These are phyloP conservation scores for Chromoteleia sp. DNA, from an alignment of 2,888 invertebrate genomes.

Conservation along the genomic window DNA sequence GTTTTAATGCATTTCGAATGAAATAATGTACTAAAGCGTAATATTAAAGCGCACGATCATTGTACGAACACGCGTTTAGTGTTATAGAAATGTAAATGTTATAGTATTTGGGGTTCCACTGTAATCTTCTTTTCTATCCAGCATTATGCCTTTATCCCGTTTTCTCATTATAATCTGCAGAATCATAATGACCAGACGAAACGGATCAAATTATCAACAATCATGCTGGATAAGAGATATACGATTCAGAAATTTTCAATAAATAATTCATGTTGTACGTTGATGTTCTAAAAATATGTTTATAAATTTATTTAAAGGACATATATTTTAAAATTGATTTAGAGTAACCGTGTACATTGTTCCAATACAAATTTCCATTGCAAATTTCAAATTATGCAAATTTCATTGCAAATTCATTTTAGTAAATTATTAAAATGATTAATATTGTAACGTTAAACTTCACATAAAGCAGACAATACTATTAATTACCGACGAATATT, in stretches of 20 bases:
- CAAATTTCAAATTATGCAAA: no score
- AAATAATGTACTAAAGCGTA: neutral
- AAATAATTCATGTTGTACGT: slow-evolving; percentile 9
- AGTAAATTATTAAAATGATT: no score
- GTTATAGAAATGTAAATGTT: slow-evolving; percentile 11
- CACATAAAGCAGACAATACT: no score
- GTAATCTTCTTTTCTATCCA: slow-evolving; percentile 26
- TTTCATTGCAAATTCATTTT: no score
- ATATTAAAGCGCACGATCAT: neutral
- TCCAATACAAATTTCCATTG: no score
- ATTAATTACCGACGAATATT: no score
- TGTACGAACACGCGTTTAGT: neutral
- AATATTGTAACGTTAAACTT: no score
- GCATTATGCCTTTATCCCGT: slow-evolving; percentile 18
- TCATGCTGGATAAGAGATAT: neutral
- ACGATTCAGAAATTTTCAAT: neutral
- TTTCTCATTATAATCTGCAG: slow-evolving; percentile 21
- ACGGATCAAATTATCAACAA: slow-evolving; percentile 1
- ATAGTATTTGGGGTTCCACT: slow-evolving; percentile 15
- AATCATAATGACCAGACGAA: slow-evolving; percentile 18
- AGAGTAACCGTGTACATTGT: no score
- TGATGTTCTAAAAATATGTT: no score
- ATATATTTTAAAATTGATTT: no score
- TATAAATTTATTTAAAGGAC: no score
- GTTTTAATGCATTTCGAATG: neutral